Evolutionary conservation across 2,113 vertebrate genomes (phyloP), one percentile per base, ranked within the genome.

Genomic region (Poeciliopsis occidentalis): DNA sequence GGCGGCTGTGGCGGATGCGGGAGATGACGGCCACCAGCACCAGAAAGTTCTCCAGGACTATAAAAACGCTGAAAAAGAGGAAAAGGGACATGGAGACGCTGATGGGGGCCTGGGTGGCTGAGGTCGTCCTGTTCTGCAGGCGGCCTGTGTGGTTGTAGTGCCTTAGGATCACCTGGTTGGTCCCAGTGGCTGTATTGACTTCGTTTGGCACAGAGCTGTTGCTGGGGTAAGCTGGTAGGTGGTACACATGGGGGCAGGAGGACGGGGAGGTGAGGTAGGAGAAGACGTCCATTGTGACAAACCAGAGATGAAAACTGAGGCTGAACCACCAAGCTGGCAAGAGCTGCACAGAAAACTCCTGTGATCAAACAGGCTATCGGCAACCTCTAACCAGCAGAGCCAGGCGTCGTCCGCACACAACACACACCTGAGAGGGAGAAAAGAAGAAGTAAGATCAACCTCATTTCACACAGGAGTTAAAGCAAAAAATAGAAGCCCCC

Each of bases 101-200:
- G 75, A 95, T 57, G 10, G 79, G 70, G 8, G 76, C 91, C 0
- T 89, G 84, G 0, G 11, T 71, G 76, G 0, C 84, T 4, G 85
- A 83, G 24, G 77, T 29, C 71, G 87, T 88, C 11, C 97, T 86
- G 69, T 94, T 88, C 64, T 83, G 81, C 85, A 99, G 94, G 54
- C 96, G 95, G 31, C 97, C 97, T 0, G 97, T 96, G 94, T 95
- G 85, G 87, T 99, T 99, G 88, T 99, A 99, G 85, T 99, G 98
- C 78, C 88, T 87, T 61, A 96, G 72, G 73, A 99, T 95, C 84
- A 98, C 92, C 1, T 73, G 47, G 84, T 12, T 90, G 67, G 87
- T 32, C 4, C 24, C 79, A 24, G 10, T 1, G 0, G 27, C 13
- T 11, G 73, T 2, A 1, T 26, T 3, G 41, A 61, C 66, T 75